These are phyloP conservation scores for Otocyon megalotis DNA, from an alignment of 2,113 vertebrate species.

Conservation along the genomic window DNA sequence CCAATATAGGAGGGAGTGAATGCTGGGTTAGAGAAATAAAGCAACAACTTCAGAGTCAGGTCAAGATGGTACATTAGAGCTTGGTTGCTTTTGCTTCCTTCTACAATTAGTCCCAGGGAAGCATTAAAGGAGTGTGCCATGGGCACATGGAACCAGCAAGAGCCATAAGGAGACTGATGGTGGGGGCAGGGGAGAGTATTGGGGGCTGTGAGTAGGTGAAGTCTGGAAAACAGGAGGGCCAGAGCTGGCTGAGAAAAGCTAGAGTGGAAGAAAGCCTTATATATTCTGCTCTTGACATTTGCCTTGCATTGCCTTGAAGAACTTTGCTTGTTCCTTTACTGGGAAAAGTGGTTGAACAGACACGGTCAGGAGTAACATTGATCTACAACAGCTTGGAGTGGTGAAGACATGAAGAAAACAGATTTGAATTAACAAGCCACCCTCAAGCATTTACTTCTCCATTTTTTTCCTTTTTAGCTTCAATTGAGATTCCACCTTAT, in stretches of 20 bases:
- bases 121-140: not conserved
- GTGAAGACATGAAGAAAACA: not conserved
- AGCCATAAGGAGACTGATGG: not conserved
- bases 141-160: not conserved
- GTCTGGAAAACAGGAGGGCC: not conserved
- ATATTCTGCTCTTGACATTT: not conserved
- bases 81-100: not conserved
- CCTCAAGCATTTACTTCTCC: not conserved
- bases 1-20: not conserved
- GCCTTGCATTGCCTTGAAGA: not conserved
- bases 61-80: not conserved
- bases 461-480: not conserved
- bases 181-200: too few relatives aligned
- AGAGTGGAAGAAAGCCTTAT: not conserved
- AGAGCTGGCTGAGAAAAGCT: not conserved
- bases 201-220: not conserved
- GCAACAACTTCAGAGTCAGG: not conserved
- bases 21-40: not conserved
- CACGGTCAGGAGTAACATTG: not conserved
- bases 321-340: not conserved
- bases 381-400: not conserved
- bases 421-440: not conserved
- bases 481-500: not conserved
- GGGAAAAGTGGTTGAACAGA: not conserved
- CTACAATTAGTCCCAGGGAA: not conserved